Evolutionary conservation across 1,140 invertebrate species (phyloP).

Genomic region (Neodiprion virginianus): DNA sequence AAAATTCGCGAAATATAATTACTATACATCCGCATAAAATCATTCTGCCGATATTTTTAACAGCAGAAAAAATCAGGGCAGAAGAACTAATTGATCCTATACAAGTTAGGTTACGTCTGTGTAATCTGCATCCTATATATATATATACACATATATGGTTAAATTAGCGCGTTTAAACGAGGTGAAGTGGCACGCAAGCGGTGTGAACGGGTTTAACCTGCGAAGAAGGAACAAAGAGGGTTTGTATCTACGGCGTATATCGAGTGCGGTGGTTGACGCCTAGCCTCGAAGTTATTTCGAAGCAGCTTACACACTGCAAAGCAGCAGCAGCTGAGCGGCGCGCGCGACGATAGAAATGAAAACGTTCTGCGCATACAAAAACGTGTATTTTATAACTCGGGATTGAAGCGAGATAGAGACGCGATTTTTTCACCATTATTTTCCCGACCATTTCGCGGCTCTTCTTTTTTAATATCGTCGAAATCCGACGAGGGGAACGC

Average conservation of each 20-base stretch:
- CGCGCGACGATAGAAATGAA: conserved; percentile 24
- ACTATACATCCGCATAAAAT: no score
- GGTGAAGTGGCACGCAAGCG: not conserved
- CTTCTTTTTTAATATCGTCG: conserved; percentile 39
- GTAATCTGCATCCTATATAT: no score
- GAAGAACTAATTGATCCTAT: no score
- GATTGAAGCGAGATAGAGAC: conserved; percentile 24
- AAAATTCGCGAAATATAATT: no score
- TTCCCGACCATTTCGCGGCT: conserved; percentile 52
- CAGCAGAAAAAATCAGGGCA: no score
- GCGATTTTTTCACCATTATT: conserved; percentile 36
- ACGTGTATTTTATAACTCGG: conserved; percentile 43
- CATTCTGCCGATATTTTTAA: no score
- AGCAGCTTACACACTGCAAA: not conserved
- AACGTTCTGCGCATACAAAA: conserved; percentile 41
- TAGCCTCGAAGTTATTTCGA: not conserved
- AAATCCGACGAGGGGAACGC: not conserved
- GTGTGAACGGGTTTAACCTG: not conserved
- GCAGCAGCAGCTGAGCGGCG: conserved; percentile 46
- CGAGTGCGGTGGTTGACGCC: not conserved
- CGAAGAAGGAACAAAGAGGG: not conserved
- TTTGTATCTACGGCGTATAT: not conserved
- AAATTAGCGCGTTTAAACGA: not conserved
- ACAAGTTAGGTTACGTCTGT: no score
- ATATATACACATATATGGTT: no score